Evolutionary conservation across 1,140 invertebrate species (phyloP).

Genomic region (Steinernema feltiae): DNA sequence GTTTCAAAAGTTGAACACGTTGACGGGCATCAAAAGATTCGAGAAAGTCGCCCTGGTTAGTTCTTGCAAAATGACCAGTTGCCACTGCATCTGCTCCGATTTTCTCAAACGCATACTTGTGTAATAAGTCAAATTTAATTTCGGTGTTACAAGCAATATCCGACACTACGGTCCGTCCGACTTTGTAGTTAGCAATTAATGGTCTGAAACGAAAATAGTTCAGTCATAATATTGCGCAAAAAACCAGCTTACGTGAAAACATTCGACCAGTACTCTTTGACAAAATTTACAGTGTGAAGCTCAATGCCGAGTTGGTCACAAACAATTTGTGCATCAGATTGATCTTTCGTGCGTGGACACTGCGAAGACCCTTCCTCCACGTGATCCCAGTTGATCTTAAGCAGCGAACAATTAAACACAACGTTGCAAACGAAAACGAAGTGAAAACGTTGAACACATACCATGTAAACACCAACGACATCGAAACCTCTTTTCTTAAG

Average conservation of each 20-base stretch:
- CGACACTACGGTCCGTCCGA: slow-evolving; percentile 83
- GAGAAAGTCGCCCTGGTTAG: slow-evolving; percentile 71
- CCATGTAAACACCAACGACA: slow-evolving; percentile 45
- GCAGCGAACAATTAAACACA: too few relatives aligned
- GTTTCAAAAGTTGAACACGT: slow-evolving; percentile 69
- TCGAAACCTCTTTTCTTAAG: slow-evolving; percentile 73
- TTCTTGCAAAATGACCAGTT: slow-evolving; percentile 91
- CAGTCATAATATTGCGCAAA: background rate
- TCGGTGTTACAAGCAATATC: slow-evolving; percentile 87
- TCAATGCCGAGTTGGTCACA: slow-evolving; percentile 73
- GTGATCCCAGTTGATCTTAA: slow-evolving; percentile 90
- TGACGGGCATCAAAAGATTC: slow-evolving; percentile 59
- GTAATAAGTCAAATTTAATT: slow-evolving; percentile 87
- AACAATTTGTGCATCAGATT: slow-evolving; percentile 74
- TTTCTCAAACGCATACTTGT: slow-evolving; percentile 70
- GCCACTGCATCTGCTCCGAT: slow-evolving; percentile 80
- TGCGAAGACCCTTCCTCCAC: slow-evolving; percentile 74
- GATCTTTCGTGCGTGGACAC: slow-evolving; percentile 74
- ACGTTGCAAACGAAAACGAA: slow-evolving; percentile 20
- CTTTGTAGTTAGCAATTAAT: slow-evolving; percentile 76
- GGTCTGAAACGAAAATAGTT: slow-evolving; percentile 62
- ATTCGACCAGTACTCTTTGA: slow-evolving; percentile 93
- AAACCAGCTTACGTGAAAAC: slow-evolving; percentile 81
- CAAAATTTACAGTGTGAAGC: slow-evolving; percentile 72
- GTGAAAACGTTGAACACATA: too few relatives aligned